phyloP scores from a whole-genome alignment of 1,140 invertebrate species.

The Callitettix versicolor region DNA sequence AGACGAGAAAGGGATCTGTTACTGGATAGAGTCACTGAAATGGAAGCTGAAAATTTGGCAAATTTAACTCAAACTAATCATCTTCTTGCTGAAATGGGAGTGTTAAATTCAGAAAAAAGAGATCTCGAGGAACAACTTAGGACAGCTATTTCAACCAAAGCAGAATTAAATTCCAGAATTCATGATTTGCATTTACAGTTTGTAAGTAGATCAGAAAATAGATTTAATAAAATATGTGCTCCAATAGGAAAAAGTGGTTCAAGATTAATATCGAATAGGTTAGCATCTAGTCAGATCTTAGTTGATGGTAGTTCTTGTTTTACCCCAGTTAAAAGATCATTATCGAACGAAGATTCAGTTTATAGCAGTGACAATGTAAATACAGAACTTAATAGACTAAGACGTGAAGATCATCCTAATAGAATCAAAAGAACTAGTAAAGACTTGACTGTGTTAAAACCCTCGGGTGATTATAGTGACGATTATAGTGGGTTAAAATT shows the following conservation, averaged over 20 bases:
- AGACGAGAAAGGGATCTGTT: slow-evolving; percentile 58
- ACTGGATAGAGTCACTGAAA: slow-evolving; percentile 53
- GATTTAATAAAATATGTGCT: neutral
- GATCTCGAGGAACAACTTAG: slow-evolving; percentile 52
- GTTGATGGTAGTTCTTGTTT: slow-evolving; percentile 9
- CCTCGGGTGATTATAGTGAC: slow-evolving; percentile 1
- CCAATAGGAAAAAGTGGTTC: neutral
- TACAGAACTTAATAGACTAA: slow-evolving; percentile 5
- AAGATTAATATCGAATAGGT: neutral
- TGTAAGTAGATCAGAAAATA: slow-evolving; percentile 26
- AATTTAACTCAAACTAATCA: slow-evolving; percentile 49
- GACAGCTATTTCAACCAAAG: slow-evolving; percentile 39
- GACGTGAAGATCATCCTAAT: slow-evolving; percentile 9
- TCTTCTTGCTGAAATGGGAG: slow-evolving; percentile 46
- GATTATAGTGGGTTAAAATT: neutral
- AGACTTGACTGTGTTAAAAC: slow-evolving; percentile 5
- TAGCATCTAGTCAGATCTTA: slow-evolving; percentile 10
- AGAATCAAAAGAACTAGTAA: slow-evolving; percentile 8
- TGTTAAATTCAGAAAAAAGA: slow-evolving; percentile 44
- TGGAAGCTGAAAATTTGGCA: slow-evolving; percentile 58
- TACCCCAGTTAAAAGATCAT: slow-evolving; percentile 12
- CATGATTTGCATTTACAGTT: slow-evolving; percentile 36
- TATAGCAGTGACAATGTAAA: neutral
- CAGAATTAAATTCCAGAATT: slow-evolving; percentile 37
- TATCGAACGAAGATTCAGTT: slow-evolving; percentile 3